A percentile compares a stretch with the other conserved stretches of the same genome.
Conservation (phyloP, 2,888 invertebrate species). For the Dendrolimus pini region DNA sequence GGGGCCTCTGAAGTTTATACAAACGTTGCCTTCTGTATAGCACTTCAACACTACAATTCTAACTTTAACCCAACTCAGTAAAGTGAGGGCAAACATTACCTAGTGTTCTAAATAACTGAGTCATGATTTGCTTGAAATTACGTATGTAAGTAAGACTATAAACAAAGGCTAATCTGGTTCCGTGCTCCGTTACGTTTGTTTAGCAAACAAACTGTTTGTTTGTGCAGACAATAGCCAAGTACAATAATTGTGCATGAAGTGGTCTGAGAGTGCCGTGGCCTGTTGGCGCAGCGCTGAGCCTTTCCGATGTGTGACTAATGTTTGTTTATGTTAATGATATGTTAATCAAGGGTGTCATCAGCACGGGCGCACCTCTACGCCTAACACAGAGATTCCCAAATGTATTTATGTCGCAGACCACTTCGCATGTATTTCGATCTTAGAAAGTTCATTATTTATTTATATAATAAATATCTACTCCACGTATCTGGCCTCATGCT, state of each 20-base stretch:
- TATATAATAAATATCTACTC: no score
- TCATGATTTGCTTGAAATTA: not conserved
- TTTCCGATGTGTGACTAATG: conserved; percentile 65
- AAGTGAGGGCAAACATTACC: no score
- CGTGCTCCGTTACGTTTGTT: conserved; percentile 62
- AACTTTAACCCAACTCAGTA: no score
- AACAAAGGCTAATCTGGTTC: conserved; percentile 65
- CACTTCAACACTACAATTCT: no score
- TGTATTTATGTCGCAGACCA: no score
- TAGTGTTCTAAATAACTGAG: not conserved
- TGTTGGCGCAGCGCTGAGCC: conserved; percentile 65
- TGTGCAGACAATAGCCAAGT: conserved; percentile 67
- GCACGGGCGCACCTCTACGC: not conserved
- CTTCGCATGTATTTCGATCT: no score
- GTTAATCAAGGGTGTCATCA: conserved; percentile 46
- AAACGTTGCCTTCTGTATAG: no score
- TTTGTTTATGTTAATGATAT: conserved; percentile 72
- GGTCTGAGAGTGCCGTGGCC: conserved; percentile 41
- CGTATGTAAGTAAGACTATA: conserved; percentile 33
- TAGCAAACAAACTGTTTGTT: conserved; percentile 55
- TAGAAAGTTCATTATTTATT: no score
- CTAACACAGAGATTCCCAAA: no score
- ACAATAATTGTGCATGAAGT: conserved; percentile 69
- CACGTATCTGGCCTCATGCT: no score
- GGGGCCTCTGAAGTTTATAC: no score